Base-by-base conservation (phyloP, 2,113 vertebrate species). In the Phyllostomus discolor region DNA sequence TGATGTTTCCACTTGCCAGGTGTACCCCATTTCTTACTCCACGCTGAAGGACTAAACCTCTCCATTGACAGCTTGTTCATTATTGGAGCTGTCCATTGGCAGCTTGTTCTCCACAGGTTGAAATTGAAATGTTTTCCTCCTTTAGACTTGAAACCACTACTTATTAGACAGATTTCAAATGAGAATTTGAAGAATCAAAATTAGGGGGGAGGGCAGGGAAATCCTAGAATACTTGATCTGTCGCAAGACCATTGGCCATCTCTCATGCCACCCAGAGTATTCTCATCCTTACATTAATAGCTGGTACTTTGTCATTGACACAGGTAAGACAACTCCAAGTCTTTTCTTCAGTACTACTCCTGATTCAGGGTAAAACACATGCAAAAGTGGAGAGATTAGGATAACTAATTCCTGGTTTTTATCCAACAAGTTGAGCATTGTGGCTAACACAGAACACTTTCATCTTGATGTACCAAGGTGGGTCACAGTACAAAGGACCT, bases 101-200 rank as follows among this genome's bases (percentile, higher is more conserved):
- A 96, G 16, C 28, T 20, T 85, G 20, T 48, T 95, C 24, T 95
- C 82, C n/a, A 66, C 59, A 92, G 66, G 46, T 76, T 95, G 76
- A 95, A 96, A 88, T 92, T 82, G 66, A 87, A 87, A 4, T 46
- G 70, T 81, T 90, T 85, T 95, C 70, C 16, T 85, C 35, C 43
- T 93, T 95, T 91, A 91, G 41, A 82, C 24, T 94, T 95, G 35
- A 92, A 96, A 92, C 70, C 76, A 59, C 78, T 59, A 86, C 24
- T 87, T 91, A 91, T n/a, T 46, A 70, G 79, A 75, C 46, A 95
- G 41, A 94, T 90, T 97, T 94, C 57, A 92, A 84, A 20, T 94
- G 57, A 95, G 38, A 84, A 92, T 91, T 88, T 90, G 81, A 83
- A 90, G 46, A 86, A 90, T 89, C 93, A 86, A 67, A 97, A 93